phyloP scores from a whole-genome alignment of 2,113 vertebrate species.

The Falco punctatus region DNA sequence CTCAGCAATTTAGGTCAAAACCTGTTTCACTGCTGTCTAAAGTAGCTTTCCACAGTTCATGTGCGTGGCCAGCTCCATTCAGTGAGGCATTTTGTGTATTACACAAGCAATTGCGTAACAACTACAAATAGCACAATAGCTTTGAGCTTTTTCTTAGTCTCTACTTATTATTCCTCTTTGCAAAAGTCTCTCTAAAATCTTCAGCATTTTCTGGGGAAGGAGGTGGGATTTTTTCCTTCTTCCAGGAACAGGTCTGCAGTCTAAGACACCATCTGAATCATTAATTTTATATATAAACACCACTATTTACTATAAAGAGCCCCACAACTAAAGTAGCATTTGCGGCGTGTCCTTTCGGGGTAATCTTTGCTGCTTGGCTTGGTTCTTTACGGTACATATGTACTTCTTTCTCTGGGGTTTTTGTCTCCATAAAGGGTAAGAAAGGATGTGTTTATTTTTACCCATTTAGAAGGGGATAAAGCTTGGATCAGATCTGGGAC shows the following conservation, averaged over 20 bases:
- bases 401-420: background rate
- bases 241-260: background rate
- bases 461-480: conserved; percentile 12
- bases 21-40: background rate
- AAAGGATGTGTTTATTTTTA: conserved; percentile 49
- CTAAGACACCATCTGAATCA: background rate
- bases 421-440: conserved; percentile 23
- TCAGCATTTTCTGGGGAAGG: background rate
- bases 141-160: background rate
- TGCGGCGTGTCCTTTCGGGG: background rate
- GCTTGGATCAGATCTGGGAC: background rate
- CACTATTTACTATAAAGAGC: background rate
- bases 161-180: background rate
- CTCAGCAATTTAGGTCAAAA: background rate
- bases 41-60: background rate
- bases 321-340: background rate
- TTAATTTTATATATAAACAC: background rate
- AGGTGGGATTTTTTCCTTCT: background rate
- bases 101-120: too few relatives aligned
- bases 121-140: background rate
- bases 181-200: background rate
- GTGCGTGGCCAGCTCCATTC: background rate
- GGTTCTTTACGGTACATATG: background rate
- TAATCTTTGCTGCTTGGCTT: background rate
- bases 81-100: background rate